Evolutionary conservation across 2,888 invertebrate species (phyloP).

Genomic region (Andrena praecox): DNA sequence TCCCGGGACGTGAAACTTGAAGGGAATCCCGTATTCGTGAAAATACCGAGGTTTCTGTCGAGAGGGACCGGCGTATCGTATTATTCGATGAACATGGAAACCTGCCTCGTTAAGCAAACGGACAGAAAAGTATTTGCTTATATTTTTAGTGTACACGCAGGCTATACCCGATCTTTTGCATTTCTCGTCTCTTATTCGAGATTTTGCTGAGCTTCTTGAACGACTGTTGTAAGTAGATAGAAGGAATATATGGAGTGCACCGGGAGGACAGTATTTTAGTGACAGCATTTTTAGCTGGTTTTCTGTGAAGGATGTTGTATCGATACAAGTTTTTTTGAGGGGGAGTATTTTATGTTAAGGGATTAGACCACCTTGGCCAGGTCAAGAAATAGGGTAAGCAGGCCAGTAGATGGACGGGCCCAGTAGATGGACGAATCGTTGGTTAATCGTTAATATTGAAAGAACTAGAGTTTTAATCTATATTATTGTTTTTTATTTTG

Average conservation of each 20-base stretch:
- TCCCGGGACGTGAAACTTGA: background rate
- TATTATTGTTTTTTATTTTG: too few relatives aligned
- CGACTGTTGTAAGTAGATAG: background rate
- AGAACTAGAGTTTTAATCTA: too few relatives aligned
- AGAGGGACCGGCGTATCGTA: background rate
- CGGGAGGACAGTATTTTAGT: background rate
- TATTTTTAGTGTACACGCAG: background rate
- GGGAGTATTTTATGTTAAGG: too few relatives aligned
- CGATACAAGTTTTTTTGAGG: too few relatives aligned
- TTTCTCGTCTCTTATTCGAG: background rate
- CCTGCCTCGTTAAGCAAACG: constrained; percentile 27
- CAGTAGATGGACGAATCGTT: too few relatives aligned
- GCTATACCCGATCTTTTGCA: background rate
- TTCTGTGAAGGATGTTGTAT: too few relatives aligned
- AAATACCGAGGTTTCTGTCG: constrained; percentile 34
- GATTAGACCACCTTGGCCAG: too few relatives aligned
- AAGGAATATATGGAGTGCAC: background rate
- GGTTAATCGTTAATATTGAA: too few relatives aligned
- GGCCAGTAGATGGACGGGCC: too few relatives aligned
- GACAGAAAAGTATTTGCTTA: background rate
- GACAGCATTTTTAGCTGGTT: too few relatives aligned
- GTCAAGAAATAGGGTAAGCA: too few relatives aligned
- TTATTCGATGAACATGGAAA: constrained; percentile 34
- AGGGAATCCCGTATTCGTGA: constrained; percentile 35
- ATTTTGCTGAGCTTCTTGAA: background rate